phyloP scores from a whole-genome alignment of 1,140 invertebrate genomes.

The Dendroctonus ponderosae region DNA sequence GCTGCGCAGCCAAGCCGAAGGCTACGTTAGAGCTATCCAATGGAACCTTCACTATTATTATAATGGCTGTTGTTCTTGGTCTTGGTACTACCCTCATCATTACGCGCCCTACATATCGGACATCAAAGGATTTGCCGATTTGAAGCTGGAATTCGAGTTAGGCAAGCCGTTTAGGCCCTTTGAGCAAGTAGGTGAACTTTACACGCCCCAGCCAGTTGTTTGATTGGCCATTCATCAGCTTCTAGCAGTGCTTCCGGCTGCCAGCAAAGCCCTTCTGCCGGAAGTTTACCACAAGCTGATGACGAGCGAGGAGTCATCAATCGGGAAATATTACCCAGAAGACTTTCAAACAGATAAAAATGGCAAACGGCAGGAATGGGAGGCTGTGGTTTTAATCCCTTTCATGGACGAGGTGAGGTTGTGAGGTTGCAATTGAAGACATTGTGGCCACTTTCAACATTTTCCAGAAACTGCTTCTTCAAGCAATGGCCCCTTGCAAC shows the following conservation, averaged over 20 bases:
- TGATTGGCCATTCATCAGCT: conserved; percentile 54
- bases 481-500: conserved; percentile 75
- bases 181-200: conserved; percentile 68
- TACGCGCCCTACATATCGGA: conserved; percentile 96
- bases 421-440: conserved; percentile 4
- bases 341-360: conserved; percentile 89
- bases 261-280: conserved; percentile 78
- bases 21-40: conserved; percentile 90
- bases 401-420: conserved; percentile 83
- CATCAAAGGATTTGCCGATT: conserved; percentile 75
- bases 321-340: conserved; percentile 86
- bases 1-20: conserved; percentile 75
- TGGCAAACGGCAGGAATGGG: conserved; percentile 96
- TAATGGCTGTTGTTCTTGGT: conserved; percentile 93
- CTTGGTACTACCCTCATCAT: conserved; percentile 96
- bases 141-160: conserved; percentile 76
- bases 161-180: conserved; percentile 91
- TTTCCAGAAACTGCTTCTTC: conserved; percentile 62
- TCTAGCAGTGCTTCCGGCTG: conserved; percentile 87
- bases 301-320: conserved; percentile 75
- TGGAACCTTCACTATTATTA: conserved; percentile 98
- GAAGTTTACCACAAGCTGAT: conserved; percentile 79
- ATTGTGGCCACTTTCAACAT: neutral
- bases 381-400: conserved; percentile 94
- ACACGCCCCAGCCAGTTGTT: neutral